phyloP scores from a whole-genome alignment of 2,797 vertebrate species.

The Moxostoma hubbsi region DNA sequence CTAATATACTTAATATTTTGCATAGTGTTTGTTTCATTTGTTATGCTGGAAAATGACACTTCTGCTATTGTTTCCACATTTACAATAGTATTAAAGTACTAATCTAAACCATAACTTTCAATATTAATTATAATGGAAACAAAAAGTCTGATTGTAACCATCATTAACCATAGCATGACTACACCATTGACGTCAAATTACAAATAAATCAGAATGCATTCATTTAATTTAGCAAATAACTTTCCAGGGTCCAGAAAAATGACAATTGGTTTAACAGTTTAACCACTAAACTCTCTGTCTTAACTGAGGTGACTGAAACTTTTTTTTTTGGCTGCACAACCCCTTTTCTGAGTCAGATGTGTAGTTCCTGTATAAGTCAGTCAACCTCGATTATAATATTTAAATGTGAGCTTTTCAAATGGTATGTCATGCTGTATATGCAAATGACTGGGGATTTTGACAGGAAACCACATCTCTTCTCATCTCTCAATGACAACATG shows the following conservation, averaged over 20 bases:
- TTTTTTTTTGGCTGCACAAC: slow-evolving; percentile 9
- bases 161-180: slow-evolving; percentile 18
- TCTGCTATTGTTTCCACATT: too few species aligned
- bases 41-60: too few species aligned
- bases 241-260: neutral
- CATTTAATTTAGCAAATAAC: neutral
- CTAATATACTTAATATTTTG: too few species aligned
- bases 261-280: neutral
- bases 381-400: slow-evolving; percentile 6
- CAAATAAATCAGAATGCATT: neutral
- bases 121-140: too few species aligned
- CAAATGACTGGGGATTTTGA: slow-evolving; percentile 56
- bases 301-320: neutral
- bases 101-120: too few species aligned
- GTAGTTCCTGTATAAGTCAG: slow-evolving; percentile 40
- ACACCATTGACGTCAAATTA: slow-evolving; percentile 39
- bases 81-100: neutral
- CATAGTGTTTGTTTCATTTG: too few species aligned
- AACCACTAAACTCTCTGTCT: neutral
- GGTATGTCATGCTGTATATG: slow-evolving; percentile 34
- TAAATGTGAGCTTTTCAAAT: slow-evolving; percentile 38
- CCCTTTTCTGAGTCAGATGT: slow-evolving; percentile 12
- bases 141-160: too few species aligned
- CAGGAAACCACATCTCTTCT: slow-evolving; percentile 52
- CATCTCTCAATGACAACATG: slow-evolving; percentile 39